Evolutionary conservation across 2,888 invertebrate genomes (phyloP).

Genomic region (Hoplodrina blanda): DNA sequence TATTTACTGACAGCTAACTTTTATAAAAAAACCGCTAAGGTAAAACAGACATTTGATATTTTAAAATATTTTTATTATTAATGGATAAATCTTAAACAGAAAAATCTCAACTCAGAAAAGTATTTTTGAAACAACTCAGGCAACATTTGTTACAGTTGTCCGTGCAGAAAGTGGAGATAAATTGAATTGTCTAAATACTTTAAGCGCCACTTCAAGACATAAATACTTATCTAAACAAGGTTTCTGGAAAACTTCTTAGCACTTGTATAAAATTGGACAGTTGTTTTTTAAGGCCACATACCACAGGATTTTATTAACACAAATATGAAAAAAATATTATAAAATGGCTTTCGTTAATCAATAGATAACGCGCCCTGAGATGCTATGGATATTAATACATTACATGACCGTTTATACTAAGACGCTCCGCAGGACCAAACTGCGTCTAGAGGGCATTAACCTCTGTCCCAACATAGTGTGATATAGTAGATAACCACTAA

Average conservation of each 20-base stretch:
- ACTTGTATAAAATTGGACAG: conserved; percentile 14
- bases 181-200: conserved; percentile 50
- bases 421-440: conserved; percentile 29
- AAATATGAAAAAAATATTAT: background rate
- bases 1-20: conserved; percentile 20
- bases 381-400: conserved; percentile 25
- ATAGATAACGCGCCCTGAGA: conserved; percentile 27
- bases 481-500: conserved; percentile 29
- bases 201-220: conserved; percentile 37
- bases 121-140: conserved; percentile 19
- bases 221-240: conserved; percentile 43
- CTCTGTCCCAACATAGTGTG: conserved; percentile 55
- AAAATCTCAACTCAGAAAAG: background rate
- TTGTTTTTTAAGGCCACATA: conserved; percentile 10
- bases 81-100: background rate
- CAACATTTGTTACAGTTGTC: conserved; percentile 26
- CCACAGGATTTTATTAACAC: conserved; percentile 7
- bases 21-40: background rate
- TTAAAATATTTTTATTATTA: background rate
- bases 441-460: conserved; percentile 68
- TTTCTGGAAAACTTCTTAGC: conserved; percentile 19
- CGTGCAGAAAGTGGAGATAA: conserved; percentile 29
- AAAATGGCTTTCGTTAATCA: conserved; percentile 14
- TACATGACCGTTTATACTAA: conserved; percentile 23
- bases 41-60: background rate